Evolutionary conservation across 2,888 invertebrate genomes (phyloP).

Genomic region (Eubasilissa splendida): DNA sequence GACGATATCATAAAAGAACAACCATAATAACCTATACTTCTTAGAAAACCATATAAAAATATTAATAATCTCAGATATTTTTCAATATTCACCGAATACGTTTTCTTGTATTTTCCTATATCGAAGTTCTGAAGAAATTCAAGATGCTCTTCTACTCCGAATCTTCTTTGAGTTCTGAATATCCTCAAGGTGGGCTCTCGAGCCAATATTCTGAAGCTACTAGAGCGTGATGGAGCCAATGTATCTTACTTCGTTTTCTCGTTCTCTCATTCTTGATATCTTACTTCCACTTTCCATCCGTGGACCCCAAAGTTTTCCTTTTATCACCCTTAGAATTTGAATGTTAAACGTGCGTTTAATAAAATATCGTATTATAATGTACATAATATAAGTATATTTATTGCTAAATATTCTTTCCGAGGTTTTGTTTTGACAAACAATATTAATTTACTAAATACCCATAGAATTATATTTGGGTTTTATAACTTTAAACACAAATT

Average conservation of each 20-base stretch:
- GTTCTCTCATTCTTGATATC: conserved; percentile 1
- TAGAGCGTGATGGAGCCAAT: conserved; percentile 30
- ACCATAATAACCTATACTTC: background rate
- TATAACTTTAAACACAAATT: no score
- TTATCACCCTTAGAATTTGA: background rate
- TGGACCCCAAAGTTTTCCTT: background rate
- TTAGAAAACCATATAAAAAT: no score
- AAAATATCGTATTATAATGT: no score
- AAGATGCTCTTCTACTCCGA: conserved; percentile 20
- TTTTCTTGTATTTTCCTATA: no score
- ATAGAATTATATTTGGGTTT: no score
- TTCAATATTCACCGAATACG: no score
- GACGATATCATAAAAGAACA: background rate
- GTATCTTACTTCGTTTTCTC: conserved; percentile 12
- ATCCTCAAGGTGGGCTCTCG: conserved; percentile 15
- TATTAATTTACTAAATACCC: no score
- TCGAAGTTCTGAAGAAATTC: conserved; percentile 2
- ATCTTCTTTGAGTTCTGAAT: conserved; percentile 15
- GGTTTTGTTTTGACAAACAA: no score
- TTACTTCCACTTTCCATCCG: background rate
- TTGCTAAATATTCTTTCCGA: no score
- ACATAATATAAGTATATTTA: no score
- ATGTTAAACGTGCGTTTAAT: no score
- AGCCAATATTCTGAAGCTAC: conserved; percentile 28
- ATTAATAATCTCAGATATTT: no score